Base-by-base conservation (phyloP, 2,888 invertebrate genomes). In the Polyploca ridens region DNA sequence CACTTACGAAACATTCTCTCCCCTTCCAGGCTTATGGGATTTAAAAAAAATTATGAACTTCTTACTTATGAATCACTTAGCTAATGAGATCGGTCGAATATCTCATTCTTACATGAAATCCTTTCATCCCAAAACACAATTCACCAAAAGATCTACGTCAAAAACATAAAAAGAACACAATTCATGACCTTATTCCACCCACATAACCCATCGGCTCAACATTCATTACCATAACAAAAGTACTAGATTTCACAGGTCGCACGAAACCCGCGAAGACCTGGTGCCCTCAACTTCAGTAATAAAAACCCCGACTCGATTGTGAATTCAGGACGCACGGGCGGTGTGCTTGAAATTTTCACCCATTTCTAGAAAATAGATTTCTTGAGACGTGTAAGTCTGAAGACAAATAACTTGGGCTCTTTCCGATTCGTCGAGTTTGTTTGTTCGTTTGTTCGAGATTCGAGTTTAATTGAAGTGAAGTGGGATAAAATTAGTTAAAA, bases 311-410 rank as follows among this genome's bases (percentile, higher is more conserved):
- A 69, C 69, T 64, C 73, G 68, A 82, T 87, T 88, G 79, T 68
- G 80, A 75, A 89, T 89, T 87, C 89, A 83, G 73, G 64, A 72
- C 86, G 79, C 85, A 79, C 59, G 65, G 66, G 71, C 70, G 64
- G 76, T 75, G 77, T 82, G 85, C 77, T 83, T 81, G 84, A 86
- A 54, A 85, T 88, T 88, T 85, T 87, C 87, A 84, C 81, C 83
- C 82, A 80, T 84, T 83, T 79, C 83, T 72, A 74, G 84, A 80
- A 86, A 88, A 88, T 87, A 83, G 84, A 85, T 85, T 87, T 81
- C 75, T 74, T 64, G 62, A 69, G 72, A 54, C 54, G 54, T 19
- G 64, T 69, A 68, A 64, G 68, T 68, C 65, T 64, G 72, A 78
- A 81, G 78, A 81, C 78, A 83, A 83, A 83, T 73, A 79, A 70